Evolutionary conservation across 2,113 vertebrate genomes (phyloP).

Genomic region (Apus apus): DNA sequence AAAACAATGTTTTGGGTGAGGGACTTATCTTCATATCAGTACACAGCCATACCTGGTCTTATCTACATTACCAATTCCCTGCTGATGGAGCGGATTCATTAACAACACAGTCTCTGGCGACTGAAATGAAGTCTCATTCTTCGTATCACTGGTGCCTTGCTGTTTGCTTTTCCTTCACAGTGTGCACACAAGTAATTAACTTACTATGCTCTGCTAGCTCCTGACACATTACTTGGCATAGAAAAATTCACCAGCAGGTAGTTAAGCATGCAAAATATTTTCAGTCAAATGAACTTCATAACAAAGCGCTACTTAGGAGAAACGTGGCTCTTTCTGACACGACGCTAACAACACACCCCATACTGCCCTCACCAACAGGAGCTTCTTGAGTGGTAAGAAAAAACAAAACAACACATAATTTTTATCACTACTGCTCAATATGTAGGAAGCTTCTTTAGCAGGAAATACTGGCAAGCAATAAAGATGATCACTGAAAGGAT

Average conservation of each 20-base stretch:
- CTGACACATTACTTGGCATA: constrained; percentile 64
- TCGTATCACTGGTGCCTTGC: constrained; percentile 49
- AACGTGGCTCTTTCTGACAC: neutral
- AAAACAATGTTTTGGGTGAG: constrained; percentile 55
- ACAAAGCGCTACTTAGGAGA: constrained; percentile 27
- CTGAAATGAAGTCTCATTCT: constrained; percentile 67
- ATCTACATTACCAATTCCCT: constrained; percentile 47
- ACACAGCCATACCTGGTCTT: constrained; percentile 53
- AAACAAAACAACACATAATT: neutral
- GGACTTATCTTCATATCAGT: constrained; percentile 37
- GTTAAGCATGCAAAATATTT: constrained; percentile 71
- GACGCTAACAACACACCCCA: neutral
- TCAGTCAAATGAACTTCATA: constrained; percentile 58
- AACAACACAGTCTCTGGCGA: constrained; percentile 58
- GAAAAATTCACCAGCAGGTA: constrained; percentile 64
- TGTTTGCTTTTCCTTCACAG: constrained; percentile 67
- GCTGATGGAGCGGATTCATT: constrained; percentile 67
- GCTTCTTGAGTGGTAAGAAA: neutral
- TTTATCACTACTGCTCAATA: neutral
- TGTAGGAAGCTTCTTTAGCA: neutral
- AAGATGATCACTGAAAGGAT: neutral
- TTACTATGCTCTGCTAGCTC: constrained; percentile 66
- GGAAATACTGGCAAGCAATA: neutral
- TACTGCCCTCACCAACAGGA: neutral
- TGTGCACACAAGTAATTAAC: constrained; percentile 76